A percentile compares a stretch with the other conserved stretches of the same genome.
Evolutionary conservation across 1,140 invertebrate genomes (phyloP).

Genomic region (Theocolax elegans): DNA sequence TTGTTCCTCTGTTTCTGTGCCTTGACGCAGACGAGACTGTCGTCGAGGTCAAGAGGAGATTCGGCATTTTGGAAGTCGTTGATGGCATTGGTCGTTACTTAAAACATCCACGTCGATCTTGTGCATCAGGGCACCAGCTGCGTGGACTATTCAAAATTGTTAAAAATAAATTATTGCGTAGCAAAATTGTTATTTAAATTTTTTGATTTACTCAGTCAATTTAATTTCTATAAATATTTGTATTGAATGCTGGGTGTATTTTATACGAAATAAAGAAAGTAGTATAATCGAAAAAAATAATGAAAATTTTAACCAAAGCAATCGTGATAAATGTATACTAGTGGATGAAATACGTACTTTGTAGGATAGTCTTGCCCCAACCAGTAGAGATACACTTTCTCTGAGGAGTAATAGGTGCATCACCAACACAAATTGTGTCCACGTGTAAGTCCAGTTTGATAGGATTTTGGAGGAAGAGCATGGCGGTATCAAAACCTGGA

Average conservation of each 20-base stretch:
- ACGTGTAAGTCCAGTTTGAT: slow-evolving; percentile 77
- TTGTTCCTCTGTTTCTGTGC: slow-evolving; percentile 57
- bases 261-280: neutral
- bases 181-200: neutral
- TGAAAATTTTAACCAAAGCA: too few species aligned
- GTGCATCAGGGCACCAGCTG: slow-evolving; percentile 79
- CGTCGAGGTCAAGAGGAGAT: slow-evolving; percentile 46
- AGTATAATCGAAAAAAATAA: neutral
- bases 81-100: slow-evolving; percentile 69
- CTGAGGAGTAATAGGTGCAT: slow-evolving; percentile 48
- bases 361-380: slow-evolving; percentile 82
- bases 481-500: slow-evolving; percentile 77
- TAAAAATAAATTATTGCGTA: neutral
- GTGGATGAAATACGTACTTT: slow-evolving; percentile 69
- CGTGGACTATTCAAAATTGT: slow-evolving; percentile 70
- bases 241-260: too few species aligned
- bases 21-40: slow-evolving; percentile 58
- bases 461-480: slow-evolving; percentile 75
- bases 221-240: too few species aligned
- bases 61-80: slow-evolving; percentile 51
- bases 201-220: too few species aligned
- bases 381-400: slow-evolving; percentile 80
- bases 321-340: too few species aligned
- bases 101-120: slow-evolving; percentile 76
- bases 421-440: slow-evolving; percentile 77